Evolutionary conservation across 2,113 vertebrate species (phyloP).

Genomic region (Peromyscus polionotus): DNA sequence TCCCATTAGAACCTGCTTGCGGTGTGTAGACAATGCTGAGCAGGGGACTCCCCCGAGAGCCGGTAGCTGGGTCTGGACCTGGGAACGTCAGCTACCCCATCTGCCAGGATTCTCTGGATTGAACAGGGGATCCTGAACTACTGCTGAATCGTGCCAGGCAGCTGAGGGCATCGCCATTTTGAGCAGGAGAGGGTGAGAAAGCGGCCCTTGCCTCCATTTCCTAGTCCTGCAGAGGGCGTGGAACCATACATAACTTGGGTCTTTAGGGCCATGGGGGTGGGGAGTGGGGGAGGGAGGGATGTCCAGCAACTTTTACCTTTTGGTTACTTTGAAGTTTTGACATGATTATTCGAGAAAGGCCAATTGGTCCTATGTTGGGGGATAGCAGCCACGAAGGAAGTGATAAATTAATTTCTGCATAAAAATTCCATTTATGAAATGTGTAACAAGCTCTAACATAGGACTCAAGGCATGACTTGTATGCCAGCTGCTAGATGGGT

Average conservation of each 20-base stretch:
- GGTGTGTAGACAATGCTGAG: conserved; percentile 57
- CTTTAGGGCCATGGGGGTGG: not conserved
- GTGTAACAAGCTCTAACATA: not conserved
- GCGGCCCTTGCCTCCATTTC: not conserved
- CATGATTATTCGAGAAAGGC: conserved; percentile 36
- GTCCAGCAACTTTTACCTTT: not conserved
- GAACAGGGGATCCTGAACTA: not conserved
- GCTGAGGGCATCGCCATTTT: not conserved
- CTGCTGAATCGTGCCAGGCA: not conserved
- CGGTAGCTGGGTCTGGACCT: rapidly evolving
- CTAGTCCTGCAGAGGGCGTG: not conserved
- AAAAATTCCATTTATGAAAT: conserved; percentile 26
- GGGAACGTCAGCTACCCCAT: not conserved
- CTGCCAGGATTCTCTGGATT: conserved; percentile 26
- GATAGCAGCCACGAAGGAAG: not conserved
- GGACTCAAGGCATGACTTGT: not conserved
- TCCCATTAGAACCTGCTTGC: conserved; percentile 67
- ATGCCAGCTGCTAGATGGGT: not conserved
- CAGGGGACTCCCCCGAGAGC: not conserved
- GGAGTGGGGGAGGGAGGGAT: not conserved
- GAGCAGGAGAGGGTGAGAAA: not conserved
- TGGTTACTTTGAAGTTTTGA: conserved; percentile 48
- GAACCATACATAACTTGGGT: not conserved
- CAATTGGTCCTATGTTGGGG: not conserved
- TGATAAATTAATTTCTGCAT: conserved; percentile 25